These are phyloP conservation scores for Mus spicilegus DNA, from an alignment of 2,113 vertebrate genomes.

Conservation along the genomic window DNA sequence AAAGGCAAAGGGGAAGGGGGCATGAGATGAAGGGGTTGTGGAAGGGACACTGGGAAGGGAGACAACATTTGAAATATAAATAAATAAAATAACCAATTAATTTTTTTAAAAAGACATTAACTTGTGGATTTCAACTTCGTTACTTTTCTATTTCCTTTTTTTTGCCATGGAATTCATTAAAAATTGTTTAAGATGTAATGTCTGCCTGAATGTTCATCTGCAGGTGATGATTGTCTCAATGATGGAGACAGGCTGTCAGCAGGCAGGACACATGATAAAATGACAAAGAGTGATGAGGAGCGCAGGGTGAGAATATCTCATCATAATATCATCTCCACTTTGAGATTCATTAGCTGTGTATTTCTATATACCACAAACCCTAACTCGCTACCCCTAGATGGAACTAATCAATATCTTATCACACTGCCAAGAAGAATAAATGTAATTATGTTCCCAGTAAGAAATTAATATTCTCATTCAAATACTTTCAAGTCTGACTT, in stretches of 20 bases:
- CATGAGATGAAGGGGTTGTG: no score
- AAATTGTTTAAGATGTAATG: neutral
- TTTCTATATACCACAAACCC: neutral
- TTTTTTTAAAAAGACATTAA: neutral
- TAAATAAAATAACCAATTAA: neutral
- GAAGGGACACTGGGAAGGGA: no score
- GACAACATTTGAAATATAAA: no score
- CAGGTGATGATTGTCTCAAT: neutral
- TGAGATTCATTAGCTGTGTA: neutral
- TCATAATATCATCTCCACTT: neutral
- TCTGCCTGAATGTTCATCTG: neutral
- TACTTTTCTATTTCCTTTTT: neutral
- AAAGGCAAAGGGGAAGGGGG: no score
- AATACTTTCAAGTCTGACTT: slow-evolving; percentile 7
- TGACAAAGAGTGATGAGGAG: neutral
- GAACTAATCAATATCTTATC: neutral
- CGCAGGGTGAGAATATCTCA: neutral
- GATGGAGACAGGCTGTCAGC: neutral
- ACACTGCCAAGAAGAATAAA: neutral
- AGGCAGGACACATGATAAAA: neutral
- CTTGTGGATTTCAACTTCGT: neutral
- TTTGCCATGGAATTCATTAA: slow-evolving; percentile 30
- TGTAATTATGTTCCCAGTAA: neutral
- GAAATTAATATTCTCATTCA: neutral
- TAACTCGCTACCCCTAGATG: neutral